These are phyloP conservation scores for Diarsia rubi DNA, from an alignment of 2,888 invertebrate genomes.

Conservation along the genomic window DNA sequence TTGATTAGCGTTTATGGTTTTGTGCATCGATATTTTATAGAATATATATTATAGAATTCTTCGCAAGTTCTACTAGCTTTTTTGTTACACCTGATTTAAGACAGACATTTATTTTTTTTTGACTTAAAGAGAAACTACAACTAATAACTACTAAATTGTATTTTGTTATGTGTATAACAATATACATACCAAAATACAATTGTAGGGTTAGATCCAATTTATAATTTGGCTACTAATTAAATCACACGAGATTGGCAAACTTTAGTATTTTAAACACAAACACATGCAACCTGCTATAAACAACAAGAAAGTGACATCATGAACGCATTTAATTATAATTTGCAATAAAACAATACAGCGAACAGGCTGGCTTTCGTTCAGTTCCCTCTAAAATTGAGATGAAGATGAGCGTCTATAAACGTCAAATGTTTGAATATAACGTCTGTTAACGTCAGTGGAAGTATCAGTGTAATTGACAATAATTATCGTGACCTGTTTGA, in stretches of 20 bases:
- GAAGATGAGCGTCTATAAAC: slow-evolving; percentile 41
- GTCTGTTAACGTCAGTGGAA: slow-evolving; percentile 45
- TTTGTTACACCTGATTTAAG: background rate
- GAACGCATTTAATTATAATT: slow-evolving; percentile 47
- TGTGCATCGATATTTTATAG: slow-evolving; percentile 5
- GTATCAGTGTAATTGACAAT: slow-evolving; percentile 55
- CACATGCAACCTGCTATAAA: slow-evolving; percentile 35
- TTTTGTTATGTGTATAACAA: too few relatives aligned
- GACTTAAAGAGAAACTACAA: background rate
- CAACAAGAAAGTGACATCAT: slow-evolving; percentile 30
- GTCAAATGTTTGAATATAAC: slow-evolving; percentile 52
- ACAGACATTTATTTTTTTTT: background rate
- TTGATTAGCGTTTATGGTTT: slow-evolving; percentile 39
- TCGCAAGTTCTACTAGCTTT: background rate
- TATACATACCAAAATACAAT: background rate
- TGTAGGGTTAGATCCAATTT: background rate
- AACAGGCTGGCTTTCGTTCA: slow-evolving; percentile 33
- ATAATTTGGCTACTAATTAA: background rate
- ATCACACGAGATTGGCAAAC: background rate
- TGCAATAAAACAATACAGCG: slow-evolving; percentile 49
- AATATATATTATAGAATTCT: background rate
- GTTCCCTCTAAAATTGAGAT: slow-evolving; percentile 38
- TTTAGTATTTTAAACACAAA: background rate
- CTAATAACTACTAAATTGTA: too few relatives aligned
- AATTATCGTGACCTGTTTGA: slow-evolving; percentile 56